A percentile compares a stretch with the other conserved stretches of the same genome.
These are phyloP conservation scores for Pachyramphus minor DNA, from an alignment of 2,113 vertebrate species.

Conservation along the genomic window DNA sequence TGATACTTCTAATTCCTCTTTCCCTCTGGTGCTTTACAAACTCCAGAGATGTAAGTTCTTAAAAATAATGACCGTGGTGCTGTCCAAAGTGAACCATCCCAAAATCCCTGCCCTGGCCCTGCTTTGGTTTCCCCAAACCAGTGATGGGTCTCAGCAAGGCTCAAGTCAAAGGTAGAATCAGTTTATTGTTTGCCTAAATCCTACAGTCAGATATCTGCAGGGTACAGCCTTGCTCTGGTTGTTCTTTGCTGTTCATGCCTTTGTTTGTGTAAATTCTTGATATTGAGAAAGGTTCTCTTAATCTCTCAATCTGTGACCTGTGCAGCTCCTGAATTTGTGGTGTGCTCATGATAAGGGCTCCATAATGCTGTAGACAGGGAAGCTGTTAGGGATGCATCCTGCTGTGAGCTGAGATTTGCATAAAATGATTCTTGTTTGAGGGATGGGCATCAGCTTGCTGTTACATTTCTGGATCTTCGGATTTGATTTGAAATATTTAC, in stretches of 20 bases:
- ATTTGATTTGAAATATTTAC: background rate
- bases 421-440: background rate
- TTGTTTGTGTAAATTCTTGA: background rate
- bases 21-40: background rate
- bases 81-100: background rate
- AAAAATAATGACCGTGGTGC: rapidly evolving
- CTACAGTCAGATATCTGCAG: background rate
- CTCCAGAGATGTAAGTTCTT: background rate
- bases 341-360: background rate
- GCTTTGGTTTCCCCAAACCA: background rate
- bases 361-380: background rate
- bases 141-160: background rate
- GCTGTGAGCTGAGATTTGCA: slow-evolving; percentile 4
- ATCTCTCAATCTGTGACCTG: background rate
- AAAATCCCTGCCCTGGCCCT: background rate
- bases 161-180: background rate
- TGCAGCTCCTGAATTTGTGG: background rate
- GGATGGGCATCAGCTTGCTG: background rate
- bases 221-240: background rate
- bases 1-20: background rate
- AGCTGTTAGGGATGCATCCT: background rate
- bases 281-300: background rate
- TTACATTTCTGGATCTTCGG: background rate
- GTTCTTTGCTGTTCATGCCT: background rate
- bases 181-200: background rate